Percentiles rank a stretch among this genome's conserved stretches.
These are phyloP conservation scores for Euura lappo DNA, from an alignment of 1,140 invertebrate species.

Conservation along the genomic window DNA sequence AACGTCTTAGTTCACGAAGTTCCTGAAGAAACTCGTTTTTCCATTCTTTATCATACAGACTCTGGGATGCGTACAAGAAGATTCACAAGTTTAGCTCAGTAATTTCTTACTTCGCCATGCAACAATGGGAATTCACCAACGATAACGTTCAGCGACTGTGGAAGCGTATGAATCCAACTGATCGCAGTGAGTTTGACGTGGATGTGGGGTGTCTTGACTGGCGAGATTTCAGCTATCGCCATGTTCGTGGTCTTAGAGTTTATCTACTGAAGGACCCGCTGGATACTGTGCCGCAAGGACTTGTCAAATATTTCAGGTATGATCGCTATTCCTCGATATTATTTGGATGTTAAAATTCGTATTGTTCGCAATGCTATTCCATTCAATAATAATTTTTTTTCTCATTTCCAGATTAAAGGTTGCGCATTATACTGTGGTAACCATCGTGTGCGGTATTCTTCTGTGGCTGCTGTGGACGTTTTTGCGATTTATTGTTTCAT, in stretches of 20 bases:
- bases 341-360: not conserved
- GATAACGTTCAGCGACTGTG: constrained; percentile 61
- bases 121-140: constrained; percentile 67
- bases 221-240: constrained; percentile 51
- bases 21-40: not conserved
- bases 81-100: constrained; percentile 63
- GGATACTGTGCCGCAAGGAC: constrained; percentile 38
- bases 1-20: not conserved
- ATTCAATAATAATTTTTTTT: not conserved
- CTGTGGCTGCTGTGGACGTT: constrained; percentile 18
- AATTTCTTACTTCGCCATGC: constrained; percentile 66
- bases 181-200: constrained; percentile 59
- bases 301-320: constrained; percentile 34
- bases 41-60: constrained; percentile 43
- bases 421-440: constrained; percentile 24
- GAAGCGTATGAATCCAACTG: constrained; percentile 53
- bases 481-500: not conserved
- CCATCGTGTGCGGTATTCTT: not conserved
- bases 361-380: not conserved
- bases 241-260: constrained; percentile 56
- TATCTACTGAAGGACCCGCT: constrained; percentile 61
- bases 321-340: constrained; percentile 9
- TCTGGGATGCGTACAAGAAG: constrained; percentile 63
- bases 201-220: constrained; percentile 55
- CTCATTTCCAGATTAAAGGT: constrained; percentile 24